Base-by-base conservation (phyloP, 30 jellyfish, hydroid and myxozoan species). In the Turritopsis rubra region DNA sequence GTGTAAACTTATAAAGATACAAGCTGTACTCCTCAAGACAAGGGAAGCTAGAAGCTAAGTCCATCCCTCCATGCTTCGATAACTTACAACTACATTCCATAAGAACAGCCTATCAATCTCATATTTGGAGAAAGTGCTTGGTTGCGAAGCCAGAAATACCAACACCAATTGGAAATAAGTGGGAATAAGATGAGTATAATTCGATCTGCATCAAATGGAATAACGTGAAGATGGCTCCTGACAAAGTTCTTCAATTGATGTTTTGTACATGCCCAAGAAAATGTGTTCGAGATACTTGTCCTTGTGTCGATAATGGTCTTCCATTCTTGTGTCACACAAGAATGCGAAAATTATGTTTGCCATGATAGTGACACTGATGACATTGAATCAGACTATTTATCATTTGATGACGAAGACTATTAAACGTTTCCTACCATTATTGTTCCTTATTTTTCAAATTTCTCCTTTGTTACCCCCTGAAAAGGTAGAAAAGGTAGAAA, bases 171-270 rank as follows among this genome's bases (percentile, higher is more conserved):
- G 73, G 73, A 60, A 60, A 60, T 60, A 22, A 84, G 54, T 73
- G 29, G 81, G 84, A 81, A 68, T 53, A 24, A 81, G 88, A 65
- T 81, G 84, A 72, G 52, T 27, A 81, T 66, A 71, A 60, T 53
- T 72, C 81, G 68, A 52, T 81, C 24, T 72, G 81, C 81, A 73
- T 81, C 80, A 72, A 81, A n/a, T 81, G 88, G 88, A 54, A 52
- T 72, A 73, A 81, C 80, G 88, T 72, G 80, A 24, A 81, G 84
- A 84, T 71, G 28, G 88, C 88, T 27, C 88, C 88, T 53, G 80
- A 72, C 28, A 71, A 72, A 65, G 88, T 81, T 52, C 88, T 81
- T 65, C 72, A 81, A 25, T 81, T 81, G 80, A 19, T 81, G 80
- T 72, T 73, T 66, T 81, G 88, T 52, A 81, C 81, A 25, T 81